Conservation (phyloP, 2,888 invertebrate genomes). For the Calephelis perditalis region DNA sequence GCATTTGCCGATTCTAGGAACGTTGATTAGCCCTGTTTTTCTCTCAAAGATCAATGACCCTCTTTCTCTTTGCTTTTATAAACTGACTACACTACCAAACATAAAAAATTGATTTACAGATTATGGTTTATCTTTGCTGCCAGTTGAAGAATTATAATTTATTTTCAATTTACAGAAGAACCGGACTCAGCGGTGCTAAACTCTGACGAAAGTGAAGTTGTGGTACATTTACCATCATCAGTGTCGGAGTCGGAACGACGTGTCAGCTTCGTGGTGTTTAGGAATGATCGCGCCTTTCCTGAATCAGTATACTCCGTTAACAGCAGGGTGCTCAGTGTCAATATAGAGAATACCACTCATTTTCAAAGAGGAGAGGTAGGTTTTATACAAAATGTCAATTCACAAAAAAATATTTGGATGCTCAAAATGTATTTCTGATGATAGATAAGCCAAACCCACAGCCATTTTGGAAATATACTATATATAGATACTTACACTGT, state of each 20-base stretch:
- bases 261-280: constrained; percentile 68
- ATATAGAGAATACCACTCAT: constrained; percentile 52
- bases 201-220: constrained; percentile 48
- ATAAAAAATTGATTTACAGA: too few species aligned
- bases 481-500: too few species aligned
- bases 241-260: constrained; percentile 44
- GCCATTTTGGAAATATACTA: too few species aligned
- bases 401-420: too few species aligned
- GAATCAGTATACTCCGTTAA: constrained; percentile 40
- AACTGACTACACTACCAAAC: too few species aligned
- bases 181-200: constrained; percentile 40
- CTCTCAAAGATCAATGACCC: too few species aligned
- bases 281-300: constrained; percentile 63
- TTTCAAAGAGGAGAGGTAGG: constrained; percentile 57
- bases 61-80: too few species aligned
- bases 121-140: too few species aligned
- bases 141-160: too few species aligned
- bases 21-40: too few species aligned
- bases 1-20: too few species aligned
- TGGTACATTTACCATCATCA: constrained; percentile 57
- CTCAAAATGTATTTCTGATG: neutral
- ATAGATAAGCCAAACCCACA: too few species aligned
- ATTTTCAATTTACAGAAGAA: constrained; percentile 37
- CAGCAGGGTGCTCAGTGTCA: constrained; percentile 71
- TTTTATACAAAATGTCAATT: neutral